Percentiles rank a stretch among this genome's conserved stretches.
Evolutionary conservation across 2,797 vertebrate species (phyloP).

Genomic region (Myotis vivesi): DNA sequence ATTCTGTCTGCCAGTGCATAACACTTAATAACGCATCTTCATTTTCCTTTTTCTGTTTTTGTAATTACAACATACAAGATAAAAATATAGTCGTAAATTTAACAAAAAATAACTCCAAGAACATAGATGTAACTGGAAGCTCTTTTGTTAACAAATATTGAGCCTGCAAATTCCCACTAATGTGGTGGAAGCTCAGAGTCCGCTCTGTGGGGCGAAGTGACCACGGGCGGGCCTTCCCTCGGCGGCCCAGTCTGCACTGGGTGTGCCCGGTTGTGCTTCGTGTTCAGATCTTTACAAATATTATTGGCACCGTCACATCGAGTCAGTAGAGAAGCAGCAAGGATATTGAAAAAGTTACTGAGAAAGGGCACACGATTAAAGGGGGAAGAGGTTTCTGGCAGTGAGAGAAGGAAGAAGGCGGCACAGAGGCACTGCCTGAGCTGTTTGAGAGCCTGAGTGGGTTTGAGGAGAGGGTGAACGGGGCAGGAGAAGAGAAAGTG

Average conservation of each 20-base stretch:
- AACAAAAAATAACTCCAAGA: slow-evolving; percentile 46
- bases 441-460: neutral
- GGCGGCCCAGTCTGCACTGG: rapidly evolving
- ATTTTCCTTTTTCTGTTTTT: slow-evolving; percentile 53
- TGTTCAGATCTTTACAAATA: neutral
- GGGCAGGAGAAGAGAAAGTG: neutral
- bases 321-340: neutral
- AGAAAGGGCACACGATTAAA: neutral
- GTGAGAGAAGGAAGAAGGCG: neutral
- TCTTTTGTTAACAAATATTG: slow-evolving; percentile 46
- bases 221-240: neutral
- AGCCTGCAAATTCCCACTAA: slow-evolving; percentile 13
- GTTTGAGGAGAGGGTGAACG: neutral
- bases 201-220: neutral
- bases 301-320: neutral
- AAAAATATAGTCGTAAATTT: slow-evolving; percentile 25
- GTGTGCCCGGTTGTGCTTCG: neutral
- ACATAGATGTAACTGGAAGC: slow-evolving; percentile 42
- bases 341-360: neutral
- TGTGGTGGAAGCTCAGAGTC: slow-evolving; percentile 7
- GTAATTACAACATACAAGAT: slow-evolving; percentile 64
- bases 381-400: neutral
- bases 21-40: slow-evolving; percentile 46
- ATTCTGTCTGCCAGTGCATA: slow-evolving; percentile 49
- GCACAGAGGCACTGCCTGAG: neutral